phyloP scores from a whole-genome alignment of 2,888 invertebrate species.

The Nowickia ferox region DNA sequence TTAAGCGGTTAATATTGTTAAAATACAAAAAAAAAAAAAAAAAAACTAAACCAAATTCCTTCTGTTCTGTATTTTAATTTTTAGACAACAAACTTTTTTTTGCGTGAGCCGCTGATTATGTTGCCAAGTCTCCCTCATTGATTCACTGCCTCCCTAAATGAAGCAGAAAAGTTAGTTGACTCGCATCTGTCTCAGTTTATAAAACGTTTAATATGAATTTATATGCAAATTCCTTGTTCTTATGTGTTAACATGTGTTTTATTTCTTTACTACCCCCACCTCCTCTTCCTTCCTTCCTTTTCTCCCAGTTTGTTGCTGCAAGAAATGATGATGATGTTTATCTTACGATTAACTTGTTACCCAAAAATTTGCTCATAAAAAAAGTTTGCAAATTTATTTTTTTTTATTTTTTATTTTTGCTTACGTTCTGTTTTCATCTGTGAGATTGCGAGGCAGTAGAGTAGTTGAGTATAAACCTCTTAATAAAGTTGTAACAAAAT shows the following conservation, averaged over 20 bases:
- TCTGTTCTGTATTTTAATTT: neutral
- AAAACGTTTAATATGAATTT: conserved; percentile 51
- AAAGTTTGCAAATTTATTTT: conserved; percentile 49
- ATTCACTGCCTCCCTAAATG: conserved; percentile 1
- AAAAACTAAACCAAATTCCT: conserved; percentile 5
- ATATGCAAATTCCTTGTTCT: conserved; percentile 52
- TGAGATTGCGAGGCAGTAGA: neutral
- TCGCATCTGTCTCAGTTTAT: conserved; percentile 20
- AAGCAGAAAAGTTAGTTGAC: neutral
- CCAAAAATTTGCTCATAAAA: conserved; percentile 37
- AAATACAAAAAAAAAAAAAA: neutral
- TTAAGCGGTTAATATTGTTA: neutral
- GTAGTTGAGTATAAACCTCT: conserved; percentile 45
- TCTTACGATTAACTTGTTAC: conserved; percentile 68
- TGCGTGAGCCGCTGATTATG: neutral
- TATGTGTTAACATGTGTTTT: conserved; percentile 67
- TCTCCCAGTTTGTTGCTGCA: neutral
- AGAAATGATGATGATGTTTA: conserved; percentile 61
- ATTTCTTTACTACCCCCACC: neutral
- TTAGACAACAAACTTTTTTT: neutral
- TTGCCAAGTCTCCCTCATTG: conserved; percentile 57
- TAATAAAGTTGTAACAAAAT: conserved; percentile 64
- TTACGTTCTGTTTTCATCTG: neutral
- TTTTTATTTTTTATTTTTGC: conserved; percentile 22
- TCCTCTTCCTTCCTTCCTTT: neutral